phyloP scores from a whole-genome alignment of 2,888 invertebrate species.

The Caenorhabditis macrosperma region DNA sequence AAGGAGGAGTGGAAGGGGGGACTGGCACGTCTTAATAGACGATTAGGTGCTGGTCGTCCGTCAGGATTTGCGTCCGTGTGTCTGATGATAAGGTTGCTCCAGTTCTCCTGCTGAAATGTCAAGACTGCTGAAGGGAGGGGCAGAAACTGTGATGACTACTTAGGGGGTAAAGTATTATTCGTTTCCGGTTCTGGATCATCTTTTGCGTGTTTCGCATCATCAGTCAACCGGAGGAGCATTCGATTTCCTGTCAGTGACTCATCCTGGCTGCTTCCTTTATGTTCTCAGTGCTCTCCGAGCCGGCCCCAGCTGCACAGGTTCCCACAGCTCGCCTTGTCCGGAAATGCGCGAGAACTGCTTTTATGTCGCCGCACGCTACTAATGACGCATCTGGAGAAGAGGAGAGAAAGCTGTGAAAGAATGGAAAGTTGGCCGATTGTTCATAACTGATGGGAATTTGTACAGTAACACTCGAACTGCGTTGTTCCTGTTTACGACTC shows the following conservation, averaged over 20 bases:
- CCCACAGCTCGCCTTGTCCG: conserved; percentile 30
- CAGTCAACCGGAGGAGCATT: conserved; percentile 8
- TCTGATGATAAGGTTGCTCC: conserved; percentile 24
- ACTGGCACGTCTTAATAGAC: conserved; percentile 36
- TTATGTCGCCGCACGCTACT: conserved; percentile 47
- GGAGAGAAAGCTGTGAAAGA: conserved; percentile 11
- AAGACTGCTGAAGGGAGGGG: conserved; percentile 16
- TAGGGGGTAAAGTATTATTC: neutral
- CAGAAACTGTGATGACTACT: neutral
- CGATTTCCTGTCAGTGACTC: conserved; percentile 46
- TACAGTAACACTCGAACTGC: conserved; percentile 18
- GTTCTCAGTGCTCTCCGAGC: neutral
- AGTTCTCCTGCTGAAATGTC: conserved; percentile 18
- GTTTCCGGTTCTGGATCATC: conserved; percentile 16
- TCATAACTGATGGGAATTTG: conserved; percentile 51
- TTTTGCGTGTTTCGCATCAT: conserved; percentile 29
- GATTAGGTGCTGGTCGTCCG: conserved; percentile 40
- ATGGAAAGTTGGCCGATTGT: conserved; percentile 14
- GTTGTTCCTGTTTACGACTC: conserved; percentile 27
- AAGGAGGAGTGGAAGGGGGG: conserved; percentile 8
- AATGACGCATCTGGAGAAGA: conserved; percentile 35
- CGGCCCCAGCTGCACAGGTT: conserved; percentile 35
- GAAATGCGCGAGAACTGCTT: conserved; percentile 36
- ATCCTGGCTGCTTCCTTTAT: neutral
- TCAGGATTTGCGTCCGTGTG: conserved; percentile 23